Conservation (phyloP, 2,113 vertebrate genomes). For the Anoplopoma fimbria region DNA sequence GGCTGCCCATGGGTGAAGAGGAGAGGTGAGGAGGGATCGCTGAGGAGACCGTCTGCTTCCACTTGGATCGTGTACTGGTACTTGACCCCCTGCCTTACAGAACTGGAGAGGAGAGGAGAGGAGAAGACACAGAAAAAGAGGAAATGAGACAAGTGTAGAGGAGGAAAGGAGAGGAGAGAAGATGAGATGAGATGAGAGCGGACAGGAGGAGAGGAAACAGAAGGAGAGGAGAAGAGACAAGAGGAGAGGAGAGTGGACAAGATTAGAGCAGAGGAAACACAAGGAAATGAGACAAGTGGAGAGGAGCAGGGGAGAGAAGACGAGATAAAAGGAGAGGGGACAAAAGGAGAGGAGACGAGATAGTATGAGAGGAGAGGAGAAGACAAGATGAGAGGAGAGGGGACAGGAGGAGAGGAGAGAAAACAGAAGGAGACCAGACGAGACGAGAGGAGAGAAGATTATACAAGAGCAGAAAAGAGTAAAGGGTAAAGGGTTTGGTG, state of each 20-base stretch:
- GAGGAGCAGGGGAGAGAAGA: slow-evolving; percentile 33
- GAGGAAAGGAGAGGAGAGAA: background rate
- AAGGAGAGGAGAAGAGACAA: background rate
- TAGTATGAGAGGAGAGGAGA: background rate
- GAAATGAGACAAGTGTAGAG: background rate
- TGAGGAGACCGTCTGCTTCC: slow-evolving; percentile 82
- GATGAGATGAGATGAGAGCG: background rate
- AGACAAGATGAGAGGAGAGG: background rate
- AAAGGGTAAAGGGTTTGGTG: slow-evolving; percentile 4
- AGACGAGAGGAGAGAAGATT: background rate
- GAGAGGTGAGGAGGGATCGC: slow-evolving; percentile 88
- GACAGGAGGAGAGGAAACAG: background rate
- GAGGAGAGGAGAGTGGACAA: slow-evolving; percentile 31
- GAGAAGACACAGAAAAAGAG: background rate
- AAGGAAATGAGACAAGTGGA: slow-evolving; percentile 13
- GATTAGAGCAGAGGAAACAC: slow-evolving; percentile 33
- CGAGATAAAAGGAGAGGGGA: background rate
- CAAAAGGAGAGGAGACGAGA: background rate
- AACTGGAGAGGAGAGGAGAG: slow-evolving; percentile 79
- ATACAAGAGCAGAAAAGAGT: background rate
- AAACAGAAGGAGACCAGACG: too few relatives aligned
- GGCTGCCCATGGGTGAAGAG: slow-evolving; percentile 86
- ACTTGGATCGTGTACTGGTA: slow-evolving; percentile 92
- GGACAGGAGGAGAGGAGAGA: background rate
- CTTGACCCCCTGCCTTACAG: slow-evolving; percentile 83